Evolutionary conservation across 1,140 invertebrate genomes (phyloP).

Genomic region (Ceratoteleas bidentatus): DNA sequence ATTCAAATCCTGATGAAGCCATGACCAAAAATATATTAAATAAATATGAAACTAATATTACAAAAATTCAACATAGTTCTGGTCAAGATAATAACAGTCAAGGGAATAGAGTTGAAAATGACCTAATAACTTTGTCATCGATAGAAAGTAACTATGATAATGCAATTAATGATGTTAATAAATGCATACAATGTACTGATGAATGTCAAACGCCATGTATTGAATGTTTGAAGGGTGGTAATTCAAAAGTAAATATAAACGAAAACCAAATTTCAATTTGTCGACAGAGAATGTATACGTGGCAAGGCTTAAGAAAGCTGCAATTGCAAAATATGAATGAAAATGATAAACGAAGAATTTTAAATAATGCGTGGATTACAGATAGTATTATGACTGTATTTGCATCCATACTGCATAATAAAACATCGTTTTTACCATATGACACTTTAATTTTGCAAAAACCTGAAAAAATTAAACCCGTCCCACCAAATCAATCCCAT

Average conservation of each 20-base stretch:
- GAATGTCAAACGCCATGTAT: too few relatives aligned
- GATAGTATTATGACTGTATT: constrained; percentile 22
- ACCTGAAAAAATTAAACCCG: constrained; percentile 22
- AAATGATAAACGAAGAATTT: constrained; percentile 13
- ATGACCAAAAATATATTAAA: too few relatives aligned
- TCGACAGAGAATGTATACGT: constrained; percentile 3
- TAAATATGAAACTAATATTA: too few relatives aligned
- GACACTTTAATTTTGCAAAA: constrained; percentile 25
- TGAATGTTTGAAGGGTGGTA: background rate
- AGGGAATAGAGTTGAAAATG: too few relatives aligned
- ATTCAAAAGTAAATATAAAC: background rate
- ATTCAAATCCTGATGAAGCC: too few relatives aligned
- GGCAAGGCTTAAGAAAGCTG: constrained; percentile 32
- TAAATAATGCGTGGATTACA: constrained; percentile 17
- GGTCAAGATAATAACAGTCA: too few relatives aligned
- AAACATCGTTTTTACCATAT: constrained; percentile 26
- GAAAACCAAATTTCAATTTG: background rate
- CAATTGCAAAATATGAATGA: constrained; percentile 12
- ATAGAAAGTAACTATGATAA: too few relatives aligned
- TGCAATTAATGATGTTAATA: too few relatives aligned
- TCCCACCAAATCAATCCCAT: constrained; percentile 7
- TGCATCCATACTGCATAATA: constrained; percentile 29
- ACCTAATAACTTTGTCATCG: too few relatives aligned
- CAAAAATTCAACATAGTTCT: too few relatives aligned
- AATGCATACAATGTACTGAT: too few relatives aligned